Evolutionary conservation across 2,888 invertebrate species (phyloP).

Genomic region (Leucophenga maculata): DNA sequence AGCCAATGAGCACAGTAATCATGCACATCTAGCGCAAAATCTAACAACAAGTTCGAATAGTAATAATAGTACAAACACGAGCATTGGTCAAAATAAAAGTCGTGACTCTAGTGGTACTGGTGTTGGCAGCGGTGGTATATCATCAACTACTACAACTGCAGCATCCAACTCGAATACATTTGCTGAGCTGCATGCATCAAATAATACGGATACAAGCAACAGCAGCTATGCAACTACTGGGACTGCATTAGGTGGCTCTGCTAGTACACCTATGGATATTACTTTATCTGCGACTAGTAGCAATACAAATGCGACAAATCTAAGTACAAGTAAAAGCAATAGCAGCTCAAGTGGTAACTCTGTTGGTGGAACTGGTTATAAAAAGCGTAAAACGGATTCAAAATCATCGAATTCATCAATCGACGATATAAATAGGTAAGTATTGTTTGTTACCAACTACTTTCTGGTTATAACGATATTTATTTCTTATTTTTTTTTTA

Average conservation of each 20-base stretch:
- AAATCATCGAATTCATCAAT: slow-evolving; percentile 50
- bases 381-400: slow-evolving; percentile 69
- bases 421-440: slow-evolving; percentile 69
- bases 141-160: slow-evolving; percentile 37
- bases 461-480: not conserved
- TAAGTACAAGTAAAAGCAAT: slow-evolving; percentile 37
- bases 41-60: slow-evolving; percentile 34
- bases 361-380: slow-evolving; percentile 51
- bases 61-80: not conserved
- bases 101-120: slow-evolving; percentile 27
- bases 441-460: slow-evolving; percentile 26
- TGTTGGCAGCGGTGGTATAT: not conserved
- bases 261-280: slow-evolving; percentile 16
- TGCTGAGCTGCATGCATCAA: not conserved
- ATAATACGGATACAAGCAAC: not conserved
- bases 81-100: slow-evolving; percentile 25
- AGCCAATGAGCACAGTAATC: slow-evolving; percentile 48
- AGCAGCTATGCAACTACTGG: slow-evolving; percentile 31
- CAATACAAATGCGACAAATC: slow-evolving; percentile 44
- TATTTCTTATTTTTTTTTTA: slow-evolving; percentile 36
- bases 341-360: slow-evolving; percentile 24
- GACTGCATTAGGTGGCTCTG: slow-evolving; percentile 14
- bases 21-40: slow-evolving; percentile 57
- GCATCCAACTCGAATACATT: not conserved
- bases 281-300: slow-evolving; percentile 13